phyloP scores from a whole-genome alignment of 1,140 invertebrate genomes.

The Drosophila pachea region DNA sequence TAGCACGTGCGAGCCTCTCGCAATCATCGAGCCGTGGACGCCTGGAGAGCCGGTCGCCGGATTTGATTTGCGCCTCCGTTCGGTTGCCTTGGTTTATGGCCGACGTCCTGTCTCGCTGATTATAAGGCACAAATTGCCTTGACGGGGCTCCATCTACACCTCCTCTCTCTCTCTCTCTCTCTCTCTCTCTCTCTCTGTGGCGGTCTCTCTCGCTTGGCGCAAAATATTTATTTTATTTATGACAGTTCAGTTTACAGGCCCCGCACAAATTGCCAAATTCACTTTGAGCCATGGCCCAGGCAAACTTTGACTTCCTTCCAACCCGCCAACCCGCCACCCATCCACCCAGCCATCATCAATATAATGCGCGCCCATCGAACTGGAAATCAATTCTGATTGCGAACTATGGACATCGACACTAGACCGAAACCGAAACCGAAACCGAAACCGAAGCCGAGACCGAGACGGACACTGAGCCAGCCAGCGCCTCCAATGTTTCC shows the following conservation, averaged over 20 bases:
- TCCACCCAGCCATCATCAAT: constrained; percentile 29
- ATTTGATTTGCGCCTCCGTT: constrained; percentile 46
- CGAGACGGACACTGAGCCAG: too few relatives aligned
- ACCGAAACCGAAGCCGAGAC: too few relatives aligned
- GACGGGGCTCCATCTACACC: constrained; percentile 13
- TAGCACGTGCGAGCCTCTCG: constrained; percentile 32
- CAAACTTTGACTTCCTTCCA: constrained; percentile 44
- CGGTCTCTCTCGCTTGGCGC: constrained; percentile 11
- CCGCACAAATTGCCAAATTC: constrained; percentile 39
- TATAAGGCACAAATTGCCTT: constrained; percentile 48
- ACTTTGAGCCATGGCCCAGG: constrained; percentile 29
- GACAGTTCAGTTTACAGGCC: constrained; percentile 41
- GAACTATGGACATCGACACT: constrained; percentile 19
- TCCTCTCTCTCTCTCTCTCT: background rate
- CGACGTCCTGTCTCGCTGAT: constrained; percentile 29
- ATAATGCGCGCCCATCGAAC: constrained; percentile 42
- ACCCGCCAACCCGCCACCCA: constrained; percentile 37
- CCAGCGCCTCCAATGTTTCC: background rate
- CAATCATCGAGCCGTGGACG: constrained; percentile 29
- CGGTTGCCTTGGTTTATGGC: constrained; percentile 7
- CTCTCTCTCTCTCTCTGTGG: background rate
- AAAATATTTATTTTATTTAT: constrained; percentile 60
- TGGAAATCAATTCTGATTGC: constrained; percentile 55
- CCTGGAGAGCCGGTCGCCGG: constrained; percentile 39
- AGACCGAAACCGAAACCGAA: background rate